Evolutionary conservation across 2,113 vertebrate genomes (phyloP).

Genomic region (Anseranas semipalmata): DNA sequence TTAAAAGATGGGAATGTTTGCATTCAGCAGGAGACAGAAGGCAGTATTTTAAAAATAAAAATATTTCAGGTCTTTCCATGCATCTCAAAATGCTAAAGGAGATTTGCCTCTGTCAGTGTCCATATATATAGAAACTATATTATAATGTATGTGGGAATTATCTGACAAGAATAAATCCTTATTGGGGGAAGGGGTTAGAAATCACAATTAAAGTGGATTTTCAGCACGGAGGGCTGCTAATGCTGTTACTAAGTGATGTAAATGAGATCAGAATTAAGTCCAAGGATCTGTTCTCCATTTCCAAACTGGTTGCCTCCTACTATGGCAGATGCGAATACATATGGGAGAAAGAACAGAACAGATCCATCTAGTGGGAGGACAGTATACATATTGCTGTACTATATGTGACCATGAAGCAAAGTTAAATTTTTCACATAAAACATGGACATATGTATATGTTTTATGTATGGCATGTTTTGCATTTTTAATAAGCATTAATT

Average conservation of each 20-base stretch:
- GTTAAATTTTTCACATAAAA: not conserved
- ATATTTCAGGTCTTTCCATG: not conserved
- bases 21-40: not conserved
- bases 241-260: not conserved
- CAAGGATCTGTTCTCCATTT: not conserved
- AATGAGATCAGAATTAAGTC: slow-evolving; percentile 7
- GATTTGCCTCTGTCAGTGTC: not conserved
- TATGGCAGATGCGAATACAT: slow-evolving; percentile 13
- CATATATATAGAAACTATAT: not conserved
- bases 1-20: not conserved
- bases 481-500: not conserved
- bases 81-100: not conserved
- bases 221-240: not conserved
- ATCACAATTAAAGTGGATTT: not conserved
- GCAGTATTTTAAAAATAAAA: not conserved
- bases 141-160: not conserved
- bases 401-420: not conserved
- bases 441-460: not conserved
- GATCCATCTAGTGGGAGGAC: slow-evolving; percentile 9
- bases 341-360: not conserved
- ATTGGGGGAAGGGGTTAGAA: not conserved
- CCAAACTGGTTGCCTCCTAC: not conserved
- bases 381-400: not conserved
- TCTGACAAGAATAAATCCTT: not conserved
- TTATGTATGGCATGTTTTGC: not conserved